Evolutionary conservation across 53 echinoderm and acorn worm genomes (phyloP), one percentile per base, ranked within the genome.

Genomic region (Crossaster papposus): DNA sequence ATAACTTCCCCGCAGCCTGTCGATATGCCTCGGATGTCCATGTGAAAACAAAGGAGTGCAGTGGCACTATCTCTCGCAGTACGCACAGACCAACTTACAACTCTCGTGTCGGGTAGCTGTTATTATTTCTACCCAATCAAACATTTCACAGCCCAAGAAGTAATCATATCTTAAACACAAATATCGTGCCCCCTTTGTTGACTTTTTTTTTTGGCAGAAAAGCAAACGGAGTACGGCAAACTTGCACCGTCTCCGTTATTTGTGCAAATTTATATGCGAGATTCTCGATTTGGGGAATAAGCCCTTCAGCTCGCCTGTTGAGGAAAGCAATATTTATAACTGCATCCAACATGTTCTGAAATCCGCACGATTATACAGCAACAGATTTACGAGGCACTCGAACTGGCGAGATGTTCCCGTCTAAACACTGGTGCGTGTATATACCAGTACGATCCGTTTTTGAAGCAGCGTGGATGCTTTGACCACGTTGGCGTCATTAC

Each of bases 121-220:
- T 68, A 68, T 68, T 68, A 68, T 68, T 68, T 68, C 68, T 68
- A 20, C 28, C 24, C 24, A 5, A 68, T 68, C 68, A n/a, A 68
- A 68, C 68, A 68, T 26, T 68, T 68, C 68, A n/a, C 68, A 68
- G 24, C 68, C 28, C 68, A 68, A 68, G 28, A 68, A n/a, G 68
- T 68, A 68, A 68, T 68, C 28, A 68, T 68, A 68, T 68, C 68
- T 68, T 12, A n/a, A 68, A 68, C 68, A 68, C 68, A 68, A 24
- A 11, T 68, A 26, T 28, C 62, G 3, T 62, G 9, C 44, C 28
- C 68, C 28, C 26, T 28, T 68, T 4, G 2, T 6, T 26, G 28
- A 68, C 28, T 10, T 1, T 68, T 68, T 68, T 23, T 28, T 58
- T 58, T 58, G 58, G 24, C 28, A 23, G 24, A 68, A n/a, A 26